Percentiles rank a stretch among this genome's conserved stretches.
Conservation (phyloP, 2,797 vertebrate species). For the Tarsius wallacei region DNA sequence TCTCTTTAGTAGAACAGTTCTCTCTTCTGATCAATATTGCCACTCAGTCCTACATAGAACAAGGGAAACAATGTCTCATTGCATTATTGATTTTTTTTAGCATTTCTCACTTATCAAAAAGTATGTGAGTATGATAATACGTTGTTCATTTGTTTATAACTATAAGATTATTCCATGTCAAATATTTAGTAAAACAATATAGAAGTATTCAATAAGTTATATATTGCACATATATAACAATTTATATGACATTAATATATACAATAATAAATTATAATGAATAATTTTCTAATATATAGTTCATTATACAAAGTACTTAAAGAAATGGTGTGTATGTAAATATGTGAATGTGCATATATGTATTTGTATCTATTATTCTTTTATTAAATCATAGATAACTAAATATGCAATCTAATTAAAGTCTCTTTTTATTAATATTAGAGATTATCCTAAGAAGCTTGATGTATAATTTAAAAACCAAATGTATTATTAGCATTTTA, state of each 20-base stretch:
- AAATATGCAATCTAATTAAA: not conserved
- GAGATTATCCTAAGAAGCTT: not conserved
- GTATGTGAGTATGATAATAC: not conserved
- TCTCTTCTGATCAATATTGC: not conserved
- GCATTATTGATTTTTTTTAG: not conserved
- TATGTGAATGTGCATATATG: not conserved
- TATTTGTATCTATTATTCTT: not conserved
- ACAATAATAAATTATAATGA: not conserved
- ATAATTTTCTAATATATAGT: slow-evolving; percentile 7
- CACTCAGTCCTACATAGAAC: not conserved
- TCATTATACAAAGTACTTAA: not conserved
- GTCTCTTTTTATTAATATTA: not conserved
- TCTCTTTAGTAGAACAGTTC: not conserved
- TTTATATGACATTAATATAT: not conserved
- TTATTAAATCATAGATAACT: slow-evolving; percentile 27
- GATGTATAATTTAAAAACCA: not conserved
- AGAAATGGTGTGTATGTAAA: not conserved
- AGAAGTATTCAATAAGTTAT: not conserved
- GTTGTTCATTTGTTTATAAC: not conserved
- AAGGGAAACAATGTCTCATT: not conserved
- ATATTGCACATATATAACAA: not conserved
- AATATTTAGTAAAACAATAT: not conserved
- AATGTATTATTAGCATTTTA: not conserved
- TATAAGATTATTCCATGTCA: slow-evolving; percentile 8
- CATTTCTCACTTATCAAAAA: not conserved